These are phyloP conservation scores for Drosophila pectinifera DNA, from an alignment of 1,140 invertebrate genomes.

Conservation along the genomic window DNA sequence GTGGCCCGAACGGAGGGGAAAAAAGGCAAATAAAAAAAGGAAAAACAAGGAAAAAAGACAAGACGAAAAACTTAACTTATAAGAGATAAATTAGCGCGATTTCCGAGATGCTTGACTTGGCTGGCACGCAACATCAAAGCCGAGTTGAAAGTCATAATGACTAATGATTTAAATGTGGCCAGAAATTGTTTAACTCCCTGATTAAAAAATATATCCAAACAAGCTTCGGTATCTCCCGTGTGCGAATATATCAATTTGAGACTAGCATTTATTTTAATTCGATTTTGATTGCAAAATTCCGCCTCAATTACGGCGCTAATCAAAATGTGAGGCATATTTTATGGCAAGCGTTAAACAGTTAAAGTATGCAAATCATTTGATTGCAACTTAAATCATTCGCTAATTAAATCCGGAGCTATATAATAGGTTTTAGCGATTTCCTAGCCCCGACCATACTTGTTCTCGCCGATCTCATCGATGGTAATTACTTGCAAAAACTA, in stretches of 20 bases:
- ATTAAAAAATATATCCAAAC: constrained; percentile 14
- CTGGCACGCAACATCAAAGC: constrained; percentile 41
- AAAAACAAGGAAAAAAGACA: constrained; percentile 29
- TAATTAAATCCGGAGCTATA: constrained; percentile 21
- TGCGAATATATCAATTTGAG: constrained; percentile 43
- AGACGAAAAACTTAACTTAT: constrained; percentile 63
- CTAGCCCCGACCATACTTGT: background rate
- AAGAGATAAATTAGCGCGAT: constrained; percentile 76
- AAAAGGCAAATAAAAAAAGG: constrained; percentile 26
- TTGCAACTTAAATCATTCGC: constrained; percentile 27
- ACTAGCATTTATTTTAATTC: constrained; percentile 54
- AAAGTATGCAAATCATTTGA: constrained; percentile 49
- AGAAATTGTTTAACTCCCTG: constrained; percentile 59
- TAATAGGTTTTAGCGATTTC: constrained; percentile 4
- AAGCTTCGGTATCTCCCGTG: background rate
- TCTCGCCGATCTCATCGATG: background rate
- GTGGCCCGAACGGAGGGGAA: constrained; percentile 14
- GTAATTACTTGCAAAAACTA: background rate
- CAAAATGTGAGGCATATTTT: constrained; percentile 51
- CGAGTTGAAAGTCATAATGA: constrained; percentile 75
- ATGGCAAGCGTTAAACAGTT: constrained; percentile 50
- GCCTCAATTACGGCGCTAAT: constrained; percentile 47
- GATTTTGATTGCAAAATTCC: constrained; percentile 58
- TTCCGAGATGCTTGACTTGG: constrained; percentile 55
- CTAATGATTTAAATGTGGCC: constrained; percentile 73